Evolutionary conservation across 2,888 invertebrate genomes (phyloP), one percentile per base, ranked within the genome.

Genomic region (Tuta absoluta): DNA sequence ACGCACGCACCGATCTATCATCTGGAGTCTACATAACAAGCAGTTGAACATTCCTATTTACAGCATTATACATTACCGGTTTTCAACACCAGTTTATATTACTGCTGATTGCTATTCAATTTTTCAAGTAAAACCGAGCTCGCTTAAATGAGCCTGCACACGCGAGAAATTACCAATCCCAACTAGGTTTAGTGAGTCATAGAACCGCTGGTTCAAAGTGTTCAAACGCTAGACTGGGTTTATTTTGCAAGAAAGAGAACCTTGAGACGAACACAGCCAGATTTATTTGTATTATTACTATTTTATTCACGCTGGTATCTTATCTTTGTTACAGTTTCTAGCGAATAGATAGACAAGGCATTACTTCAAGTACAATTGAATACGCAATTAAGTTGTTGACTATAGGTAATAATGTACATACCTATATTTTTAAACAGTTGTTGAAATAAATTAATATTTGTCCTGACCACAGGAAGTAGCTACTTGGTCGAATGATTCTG

Each of bases 11-110:
- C 75, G 73, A 71, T 73, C 69, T 72, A 69, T 74, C 75, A 76
- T 75, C 76, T 78, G 80, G 77, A 80, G 83, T 79, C 81, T 79
- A 81, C 74, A 78, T 78, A 84, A 82, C 76, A 76, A 66, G 68
- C 78, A 75, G 75, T 76, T 75, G 17, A 61, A 17, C 61, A 45
- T 61, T 21, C 14, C 10, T 33, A 33, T 10, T 33, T 28, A 48
- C 8, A 19, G 49, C 49, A 49, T 17, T 17, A 45, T 19, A 5
- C 49, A 10, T 49, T 49, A 49, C 49, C 49, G 49, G 49, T 21
- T 49, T n/a, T 17, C 49, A 14, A 28, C 14, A 24, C n/a, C 14
- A n/a, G 23, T 11, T 23, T 56, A 0, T 12, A 23, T 56, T 23
- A 49, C 41, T 41, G 41, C 41, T 41, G 41, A 41, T 41, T 41